Evolutionary conservation across 2,888 invertebrate genomes (phyloP), one percentile per base, ranked within the genome.

Genomic region (Asteroscopus sphinx): DNA sequence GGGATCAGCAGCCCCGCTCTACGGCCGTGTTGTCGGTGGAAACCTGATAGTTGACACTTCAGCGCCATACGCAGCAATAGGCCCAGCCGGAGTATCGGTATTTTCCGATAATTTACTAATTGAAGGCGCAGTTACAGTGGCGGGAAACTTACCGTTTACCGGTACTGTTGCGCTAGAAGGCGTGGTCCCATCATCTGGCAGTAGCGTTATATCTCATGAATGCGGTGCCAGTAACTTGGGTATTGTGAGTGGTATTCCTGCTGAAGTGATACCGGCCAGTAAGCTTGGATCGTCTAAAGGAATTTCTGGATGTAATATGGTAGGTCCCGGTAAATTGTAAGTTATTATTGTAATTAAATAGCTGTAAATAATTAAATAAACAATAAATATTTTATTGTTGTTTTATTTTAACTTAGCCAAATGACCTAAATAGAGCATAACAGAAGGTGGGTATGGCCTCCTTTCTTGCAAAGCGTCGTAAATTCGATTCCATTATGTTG

Each of bases 121-220:
- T 13, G 80, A 80, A 17, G 86, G 86, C 1, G 52, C 62, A 7
- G 77, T 86, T 7, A 49, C 76, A 3, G 86, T 86, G 0, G 41
- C 62, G 2, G 86, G 86, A 0, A 77, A 63, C 0, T 39, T 86
- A 32, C 86, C 86, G 0, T 85, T 86, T 55, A 37, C 76, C 6
- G 79, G 84, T 17, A 73, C 85, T 0, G 82, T 86, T 9, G 72
- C 71, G n/a, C 41, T 86, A 2, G 82, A 80, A 12, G 85, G 86
- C 1, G n/a, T 72, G 0, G 39, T 85, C 3, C 83, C 82, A 9
- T 60, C 74, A 2, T 32, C 42, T 7, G 85, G 86, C 0, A 60
- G 52, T 12, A 76, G 82, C n/a, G 62, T 68, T 9, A 81, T 80
- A 11, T 35, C 53, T 1, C 76, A 74, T 35, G 68, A 46, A 41